Evolutionary conservation across 2,888 invertebrate genomes (phyloP).

Genomic region (Acanthosepion pharaonis): DNA sequence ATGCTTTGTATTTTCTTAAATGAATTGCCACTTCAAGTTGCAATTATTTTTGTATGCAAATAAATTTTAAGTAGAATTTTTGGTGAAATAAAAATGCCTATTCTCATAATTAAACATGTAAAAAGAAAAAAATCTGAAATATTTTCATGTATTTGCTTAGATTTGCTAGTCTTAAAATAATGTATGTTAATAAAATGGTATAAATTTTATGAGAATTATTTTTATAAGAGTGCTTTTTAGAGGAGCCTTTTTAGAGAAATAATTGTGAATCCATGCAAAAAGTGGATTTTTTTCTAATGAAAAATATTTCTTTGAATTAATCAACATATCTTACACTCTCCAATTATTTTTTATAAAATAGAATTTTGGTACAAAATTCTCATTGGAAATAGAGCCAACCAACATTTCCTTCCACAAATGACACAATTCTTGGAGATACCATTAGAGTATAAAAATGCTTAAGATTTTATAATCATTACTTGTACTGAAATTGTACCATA

Average conservation of each 20-base stretch:
- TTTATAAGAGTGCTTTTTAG: neutral
- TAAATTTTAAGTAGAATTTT: neutral
- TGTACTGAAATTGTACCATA: neutral
- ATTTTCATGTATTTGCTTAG: neutral
- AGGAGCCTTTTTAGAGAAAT: neutral
- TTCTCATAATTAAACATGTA: neutral
- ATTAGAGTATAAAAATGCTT: neutral
- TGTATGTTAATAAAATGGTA: too few relatives aligned
- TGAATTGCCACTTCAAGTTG: neutral
- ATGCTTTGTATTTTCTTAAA: neutral
- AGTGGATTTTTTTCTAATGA: neutral
- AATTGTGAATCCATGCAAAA: neutral
- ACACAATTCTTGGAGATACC: too few relatives aligned
- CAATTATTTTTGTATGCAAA: slow-evolving; percentile 33
- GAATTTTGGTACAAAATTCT: neutral
- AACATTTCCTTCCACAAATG: too few relatives aligned
- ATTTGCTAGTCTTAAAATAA: neutral
- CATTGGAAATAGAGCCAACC: neutral
- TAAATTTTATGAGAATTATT: neutral
- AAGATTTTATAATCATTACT: neutral
- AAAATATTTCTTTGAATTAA: neutral
- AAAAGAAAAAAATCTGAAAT: neutral
- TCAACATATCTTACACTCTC: neutral
- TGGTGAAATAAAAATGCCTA: neutral
- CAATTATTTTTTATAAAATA: neutral